Evolutionary conservation across 1,140 invertebrate species (phyloP).

Genomic region (Polypedilum vanderplanki): DNA sequence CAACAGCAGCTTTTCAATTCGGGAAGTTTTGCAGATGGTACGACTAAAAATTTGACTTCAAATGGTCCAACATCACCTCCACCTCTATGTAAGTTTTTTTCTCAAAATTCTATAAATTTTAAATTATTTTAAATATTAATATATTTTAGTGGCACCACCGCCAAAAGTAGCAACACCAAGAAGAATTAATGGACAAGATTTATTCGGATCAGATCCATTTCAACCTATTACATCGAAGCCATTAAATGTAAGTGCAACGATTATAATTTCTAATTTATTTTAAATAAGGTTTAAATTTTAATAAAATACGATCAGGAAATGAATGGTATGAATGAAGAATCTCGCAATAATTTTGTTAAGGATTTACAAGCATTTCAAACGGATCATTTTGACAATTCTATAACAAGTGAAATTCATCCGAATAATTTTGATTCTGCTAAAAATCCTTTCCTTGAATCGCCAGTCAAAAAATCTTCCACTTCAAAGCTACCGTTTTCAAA

Average conservation of each 20-base stretch:
- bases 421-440: background rate
- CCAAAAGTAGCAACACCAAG: constrained; percentile 56
- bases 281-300: background rate
- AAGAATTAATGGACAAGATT: constrained; percentile 49
- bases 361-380: constrained; percentile 29
- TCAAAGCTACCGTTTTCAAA: background rate
- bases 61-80: constrained; percentile 42
- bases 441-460: constrained; percentile 6
- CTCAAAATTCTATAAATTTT: too few species aligned
- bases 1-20: constrained; percentile 33
- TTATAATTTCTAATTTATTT: background rate
- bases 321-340: constrained; percentile 13
- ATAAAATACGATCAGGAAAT: constrained; percentile 25
- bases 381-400: background rate
- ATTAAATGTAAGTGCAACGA: constrained; percentile 37
- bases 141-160: constrained; percentile 65
- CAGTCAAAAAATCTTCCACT: background rate
- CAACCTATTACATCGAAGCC: constrained; percentile 40
- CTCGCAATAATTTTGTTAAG: constrained; percentile 23
- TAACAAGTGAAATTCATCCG: background rate
- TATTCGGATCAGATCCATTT: constrained; percentile 63
- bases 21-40: constrained; percentile 41
- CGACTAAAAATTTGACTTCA: constrained; percentile 35
- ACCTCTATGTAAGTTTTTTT: constrained; percentile 54
- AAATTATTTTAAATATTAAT: background rate